Conservation (phyloP, 2,888 invertebrate genomes). For the Omphaloscelis lunosa region DNA sequence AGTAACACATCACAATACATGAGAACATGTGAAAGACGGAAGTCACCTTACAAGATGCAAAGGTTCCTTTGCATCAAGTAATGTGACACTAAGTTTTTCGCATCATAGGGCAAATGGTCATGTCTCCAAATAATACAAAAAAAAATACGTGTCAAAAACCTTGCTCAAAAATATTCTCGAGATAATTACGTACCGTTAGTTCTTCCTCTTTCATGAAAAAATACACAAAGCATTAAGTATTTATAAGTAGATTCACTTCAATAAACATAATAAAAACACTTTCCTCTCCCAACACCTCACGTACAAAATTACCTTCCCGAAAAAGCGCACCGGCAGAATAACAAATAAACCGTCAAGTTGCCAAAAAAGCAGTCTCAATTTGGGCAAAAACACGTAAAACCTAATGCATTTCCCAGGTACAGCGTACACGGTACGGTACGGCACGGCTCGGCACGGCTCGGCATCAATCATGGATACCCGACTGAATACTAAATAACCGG, state of each 20-base stretch:
- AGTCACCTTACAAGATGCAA: no score
- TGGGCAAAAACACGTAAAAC: slow-evolving; percentile 48
- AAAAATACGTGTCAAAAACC: not conserved
- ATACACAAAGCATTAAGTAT: not conserved
- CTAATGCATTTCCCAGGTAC: slow-evolving; percentile 67
- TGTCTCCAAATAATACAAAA: not conserved
- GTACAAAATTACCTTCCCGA: slow-evolving; percentile 19
- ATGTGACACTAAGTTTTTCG: not conserved
- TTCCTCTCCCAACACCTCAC: slow-evolving; percentile 5
- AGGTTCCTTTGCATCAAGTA: not conserved
- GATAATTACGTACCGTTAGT: not conserved
- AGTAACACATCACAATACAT: not conserved
- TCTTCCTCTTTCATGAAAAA: not conserved
- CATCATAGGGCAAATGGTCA: not conserved
- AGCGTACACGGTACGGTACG: slow-evolving; percentile 15
- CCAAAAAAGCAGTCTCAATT: slow-evolving; percentile 42
- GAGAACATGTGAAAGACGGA: not conserved
- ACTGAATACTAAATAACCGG: slow-evolving; percentile 63
- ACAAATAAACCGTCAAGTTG: slow-evolving; percentile 42
- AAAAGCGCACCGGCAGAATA: slow-evolving; percentile 27
- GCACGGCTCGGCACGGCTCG: slow-evolving; percentile 4
- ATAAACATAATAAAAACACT: slow-evolving; percentile 10
- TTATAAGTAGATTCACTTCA: not conserved
- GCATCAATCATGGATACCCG: slow-evolving; percentile 62
- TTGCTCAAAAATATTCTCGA: not conserved